Evolutionary conservation across 2,888 invertebrate genomes (phyloP).

Genomic region (Cabera pusaria): DNA sequence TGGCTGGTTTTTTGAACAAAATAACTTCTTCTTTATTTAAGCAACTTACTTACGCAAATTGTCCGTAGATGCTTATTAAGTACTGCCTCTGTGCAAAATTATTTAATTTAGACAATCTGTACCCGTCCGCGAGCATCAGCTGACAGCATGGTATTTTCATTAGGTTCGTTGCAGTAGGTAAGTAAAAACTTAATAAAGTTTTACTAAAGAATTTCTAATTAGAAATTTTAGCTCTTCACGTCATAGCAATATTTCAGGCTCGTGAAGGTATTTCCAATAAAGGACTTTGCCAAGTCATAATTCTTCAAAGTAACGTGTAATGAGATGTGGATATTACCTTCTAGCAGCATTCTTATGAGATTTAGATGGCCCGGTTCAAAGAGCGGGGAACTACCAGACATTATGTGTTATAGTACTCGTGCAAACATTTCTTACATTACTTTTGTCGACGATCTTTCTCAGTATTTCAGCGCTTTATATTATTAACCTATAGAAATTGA

Average conservation of each 20-base stretch:
- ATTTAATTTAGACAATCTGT: slow-evolving; percentile 43
- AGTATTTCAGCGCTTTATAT: too few species aligned
- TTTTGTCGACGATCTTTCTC: too few species aligned
- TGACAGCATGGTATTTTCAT: slow-evolving; percentile 77
- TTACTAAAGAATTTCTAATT: slow-evolving; percentile 81
- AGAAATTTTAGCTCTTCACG: slow-evolving; percentile 82
- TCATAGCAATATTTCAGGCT: slow-evolving; percentile 82
- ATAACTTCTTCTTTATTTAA: too few species aligned
- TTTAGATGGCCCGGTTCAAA: slow-evolving; percentile 54
- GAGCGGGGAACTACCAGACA: slow-evolving; percentile 33
- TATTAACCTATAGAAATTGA: too few species aligned
- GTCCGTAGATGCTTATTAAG: slow-evolving; percentile 14
- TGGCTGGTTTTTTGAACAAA: too few species aligned
- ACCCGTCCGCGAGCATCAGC: slow-evolving; percentile 40
- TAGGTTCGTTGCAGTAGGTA: slow-evolving; percentile 67
- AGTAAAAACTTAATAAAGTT: slow-evolving; percentile 82
- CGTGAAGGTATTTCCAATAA: slow-evolving; percentile 84
- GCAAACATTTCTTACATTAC: slow-evolving; percentile 20
- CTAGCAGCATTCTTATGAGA: slow-evolving; percentile 69
- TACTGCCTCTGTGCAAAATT: slow-evolving; percentile 34
- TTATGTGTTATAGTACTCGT: slow-evolving; percentile 26
- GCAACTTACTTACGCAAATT: too few species aligned
- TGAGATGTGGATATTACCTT: slow-evolving; percentile 79
- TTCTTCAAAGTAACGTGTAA: slow-evolving; percentile 83
- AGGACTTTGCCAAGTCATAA: slow-evolving; percentile 83